phyloP scores from a whole-genome alignment of 2,888 invertebrate genomes.

The Diarsia dahlii region DNA sequence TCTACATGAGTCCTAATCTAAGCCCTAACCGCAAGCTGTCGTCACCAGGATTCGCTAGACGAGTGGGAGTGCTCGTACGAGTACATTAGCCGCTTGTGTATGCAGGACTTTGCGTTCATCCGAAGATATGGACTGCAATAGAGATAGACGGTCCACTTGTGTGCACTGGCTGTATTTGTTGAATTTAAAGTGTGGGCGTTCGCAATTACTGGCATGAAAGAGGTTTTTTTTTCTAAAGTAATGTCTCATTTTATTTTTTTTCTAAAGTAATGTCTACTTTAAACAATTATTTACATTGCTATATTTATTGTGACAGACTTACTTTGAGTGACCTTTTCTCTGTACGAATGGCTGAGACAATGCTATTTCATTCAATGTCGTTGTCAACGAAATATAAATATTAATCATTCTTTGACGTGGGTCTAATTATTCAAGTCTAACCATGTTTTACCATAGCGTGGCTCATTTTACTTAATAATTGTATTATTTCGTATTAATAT shows the following conservation, averaged over 20 bases:
- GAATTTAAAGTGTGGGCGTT: not conserved
- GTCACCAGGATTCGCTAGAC: slow-evolving; percentile 8
- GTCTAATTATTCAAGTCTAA: not conserved
- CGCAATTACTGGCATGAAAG: not conserved
- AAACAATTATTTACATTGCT: too few relatives aligned
- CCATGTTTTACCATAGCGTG: not conserved
- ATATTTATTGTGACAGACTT: not conserved
- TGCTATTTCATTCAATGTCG: not conserved
- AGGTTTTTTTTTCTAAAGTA: not conserved
- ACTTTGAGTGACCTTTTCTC: not conserved
- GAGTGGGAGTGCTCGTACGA: slow-evolving; percentile 7
- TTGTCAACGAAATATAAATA: not conserved
- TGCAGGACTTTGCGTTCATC: slow-evolving; percentile 4
- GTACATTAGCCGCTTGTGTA: slow-evolving; percentile 10
- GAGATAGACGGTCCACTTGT: slow-evolving; percentile 11
- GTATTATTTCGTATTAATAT: not conserved
- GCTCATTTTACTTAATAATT: not conserved
- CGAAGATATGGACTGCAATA: slow-evolving; percentile 15
- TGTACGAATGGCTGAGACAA: too few relatives aligned
- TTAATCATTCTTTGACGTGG: not conserved
- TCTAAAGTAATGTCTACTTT: too few relatives aligned
- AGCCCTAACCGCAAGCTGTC: slow-evolving; percentile 18
- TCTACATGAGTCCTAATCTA: slow-evolving; percentile 15
- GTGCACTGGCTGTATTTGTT: slow-evolving; percentile 1
- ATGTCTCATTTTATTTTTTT: too few relatives aligned